Percentiles rank a stretch among this genome's conserved stretches.
phyloP scores from a whole-genome alignment of 2,888 invertebrate genomes.

The Microctonus brassicae region DNA sequence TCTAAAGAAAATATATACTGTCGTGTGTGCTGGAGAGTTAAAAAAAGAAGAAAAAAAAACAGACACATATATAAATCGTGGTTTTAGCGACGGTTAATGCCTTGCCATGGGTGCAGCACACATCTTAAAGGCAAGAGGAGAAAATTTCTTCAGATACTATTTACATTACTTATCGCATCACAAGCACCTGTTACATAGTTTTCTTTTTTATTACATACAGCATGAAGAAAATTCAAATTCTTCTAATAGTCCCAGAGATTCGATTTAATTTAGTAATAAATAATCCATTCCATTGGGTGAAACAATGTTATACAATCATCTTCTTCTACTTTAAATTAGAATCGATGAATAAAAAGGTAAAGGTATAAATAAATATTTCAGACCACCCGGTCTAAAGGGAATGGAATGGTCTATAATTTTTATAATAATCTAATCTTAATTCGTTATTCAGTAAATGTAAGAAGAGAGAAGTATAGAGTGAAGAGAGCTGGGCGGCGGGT shows the following conservation, averaged over 20 bases:
- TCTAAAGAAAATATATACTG: conserved; percentile 12
- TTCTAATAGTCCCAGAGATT: neutral
- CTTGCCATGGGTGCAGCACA: neutral
- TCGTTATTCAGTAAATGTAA: neutral
- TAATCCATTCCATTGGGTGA: neutral
- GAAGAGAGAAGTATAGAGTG: neutral
- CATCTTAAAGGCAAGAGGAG: neutral
- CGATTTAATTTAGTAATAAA: neutral
- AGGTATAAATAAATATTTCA: neutral
- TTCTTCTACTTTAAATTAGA: neutral
- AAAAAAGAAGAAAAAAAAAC: neutral
- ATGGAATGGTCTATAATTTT: neutral
- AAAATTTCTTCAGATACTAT: neutral
- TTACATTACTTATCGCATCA: neutral
- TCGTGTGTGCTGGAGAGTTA: neutral
- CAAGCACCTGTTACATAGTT: conserved; percentile 15
- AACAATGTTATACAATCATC: neutral
- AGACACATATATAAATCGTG: neutral
- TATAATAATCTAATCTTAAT: conserved; percentile 13
- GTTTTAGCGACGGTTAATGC: conserved; percentile 4
- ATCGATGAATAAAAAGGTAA: neutral
- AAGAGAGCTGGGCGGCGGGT: neutral
- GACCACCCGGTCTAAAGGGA: neutral
- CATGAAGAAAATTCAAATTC: neutral
- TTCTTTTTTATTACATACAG: neutral